Evolutionary conservation across 2,888 invertebrate genomes (phyloP).

Genomic region (Parnassius smintheus): DNA sequence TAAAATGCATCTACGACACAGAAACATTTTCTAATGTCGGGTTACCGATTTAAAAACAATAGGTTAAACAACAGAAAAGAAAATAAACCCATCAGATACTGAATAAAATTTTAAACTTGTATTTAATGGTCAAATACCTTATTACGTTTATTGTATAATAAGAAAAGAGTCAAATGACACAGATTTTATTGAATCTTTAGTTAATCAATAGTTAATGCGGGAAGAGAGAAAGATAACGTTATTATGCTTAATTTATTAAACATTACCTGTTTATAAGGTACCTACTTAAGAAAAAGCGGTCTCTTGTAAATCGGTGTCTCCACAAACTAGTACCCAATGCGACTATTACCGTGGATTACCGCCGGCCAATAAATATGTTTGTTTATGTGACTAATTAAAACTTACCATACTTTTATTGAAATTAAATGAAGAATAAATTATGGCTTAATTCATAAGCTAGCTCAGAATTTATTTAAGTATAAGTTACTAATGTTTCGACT

Average conservation of each 20-base stretch:
- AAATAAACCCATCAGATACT: no score
- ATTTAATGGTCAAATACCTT: no score
- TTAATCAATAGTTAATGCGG: slow-evolving; percentile 24
- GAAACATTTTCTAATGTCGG: no score
- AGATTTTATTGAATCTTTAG: slow-evolving; percentile 15
- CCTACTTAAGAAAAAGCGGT: slow-evolving; percentile 6
- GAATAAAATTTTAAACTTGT: no score
- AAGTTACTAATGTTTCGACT: no score
- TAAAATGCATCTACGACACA: no score
- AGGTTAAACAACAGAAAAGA: no score
- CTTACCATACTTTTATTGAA: slow-evolving; percentile 30
- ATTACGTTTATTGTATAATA: slow-evolving; percentile 11
- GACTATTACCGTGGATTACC: slow-evolving; percentile 15
- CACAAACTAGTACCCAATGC: slow-evolving; percentile 1
- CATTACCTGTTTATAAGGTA: slow-evolving; percentile 9
- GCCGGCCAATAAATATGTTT: slow-evolving; percentile 28
- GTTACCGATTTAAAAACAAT: no score
- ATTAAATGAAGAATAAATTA: slow-evolving; percentile 20
- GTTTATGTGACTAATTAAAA: slow-evolving; percentile 33
- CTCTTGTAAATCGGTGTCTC: neutral
- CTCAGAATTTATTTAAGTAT: no score
- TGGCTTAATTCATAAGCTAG: slow-evolving; percentile 9
- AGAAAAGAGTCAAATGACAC: slow-evolving; percentile 11
- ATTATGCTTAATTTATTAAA: slow-evolving; percentile 16
- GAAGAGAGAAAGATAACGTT: slow-evolving; percentile 9